A percentile compares a stretch with the other conserved stretches of the same genome.
Evolutionary conservation across 2,113 vertebrate species (phyloP).

Genomic region (Rhadina sibilatrix): DNA sequence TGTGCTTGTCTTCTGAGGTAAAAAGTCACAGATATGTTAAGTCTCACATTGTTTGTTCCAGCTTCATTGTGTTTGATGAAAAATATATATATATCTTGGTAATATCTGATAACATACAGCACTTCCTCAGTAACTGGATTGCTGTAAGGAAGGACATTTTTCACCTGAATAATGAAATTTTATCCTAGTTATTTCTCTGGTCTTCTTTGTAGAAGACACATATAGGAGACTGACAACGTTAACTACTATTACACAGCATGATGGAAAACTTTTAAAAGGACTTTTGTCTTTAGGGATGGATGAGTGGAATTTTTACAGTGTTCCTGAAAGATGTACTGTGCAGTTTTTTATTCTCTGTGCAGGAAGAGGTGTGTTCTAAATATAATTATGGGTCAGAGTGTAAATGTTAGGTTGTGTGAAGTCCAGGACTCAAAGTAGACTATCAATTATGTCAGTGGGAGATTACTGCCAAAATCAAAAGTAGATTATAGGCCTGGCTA

Average conservation of each 20-base stretch:
- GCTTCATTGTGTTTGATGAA: not conserved
- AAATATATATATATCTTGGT: not conserved
- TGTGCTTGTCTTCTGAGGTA: conserved; percentile 15
- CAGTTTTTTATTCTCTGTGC: not conserved
- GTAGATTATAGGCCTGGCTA: conserved; percentile 25
- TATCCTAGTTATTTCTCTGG: not conserved
- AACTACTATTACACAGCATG: not conserved
- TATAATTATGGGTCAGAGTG: not conserved
- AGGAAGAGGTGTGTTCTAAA: conserved; percentile 15
- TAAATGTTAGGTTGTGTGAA: conserved; percentile 21
- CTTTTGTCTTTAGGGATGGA: not conserved
- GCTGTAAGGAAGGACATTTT: not conserved
- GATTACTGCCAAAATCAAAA: not conserved
- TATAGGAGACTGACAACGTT: not conserved
- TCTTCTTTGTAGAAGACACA: not conserved
- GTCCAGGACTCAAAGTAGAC: not conserved
- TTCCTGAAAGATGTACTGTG: not conserved
- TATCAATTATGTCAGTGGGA: conserved; percentile 40
- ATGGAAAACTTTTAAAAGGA: not conserved
- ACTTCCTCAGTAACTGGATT: not conserved
- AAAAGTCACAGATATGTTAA: not conserved
- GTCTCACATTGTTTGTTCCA: not conserved
- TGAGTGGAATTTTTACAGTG: not conserved
- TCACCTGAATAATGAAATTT: not conserved
- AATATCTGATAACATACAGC: not conserved